Evolutionary conservation across 2,113 vertebrate species (phyloP).

Genomic region (Strix aluco): DNA sequence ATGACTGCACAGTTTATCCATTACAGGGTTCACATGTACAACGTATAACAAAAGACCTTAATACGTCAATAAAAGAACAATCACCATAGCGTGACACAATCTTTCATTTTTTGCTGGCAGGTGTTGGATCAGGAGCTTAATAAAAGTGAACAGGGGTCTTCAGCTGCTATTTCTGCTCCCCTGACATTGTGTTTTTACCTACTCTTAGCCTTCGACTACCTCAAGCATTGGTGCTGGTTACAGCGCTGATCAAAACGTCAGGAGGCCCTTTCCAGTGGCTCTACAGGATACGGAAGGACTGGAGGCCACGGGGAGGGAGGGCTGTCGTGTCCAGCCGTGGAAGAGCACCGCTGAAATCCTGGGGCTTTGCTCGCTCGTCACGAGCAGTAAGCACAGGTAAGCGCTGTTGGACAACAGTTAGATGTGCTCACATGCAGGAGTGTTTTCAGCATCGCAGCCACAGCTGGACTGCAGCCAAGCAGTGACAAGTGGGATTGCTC

Average conservation of each 20-base stretch:
- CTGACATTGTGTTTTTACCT: neutral
- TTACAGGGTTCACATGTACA: neutral
- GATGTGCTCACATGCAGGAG: neutral
- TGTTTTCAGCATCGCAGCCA: neutral
- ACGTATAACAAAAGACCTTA: neutral
- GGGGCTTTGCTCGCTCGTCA: neutral
- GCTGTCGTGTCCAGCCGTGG: neutral
- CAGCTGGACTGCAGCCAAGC: neutral
- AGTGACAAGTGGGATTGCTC: neutral
- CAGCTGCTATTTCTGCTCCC: neutral
- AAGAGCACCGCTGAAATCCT: neutral
- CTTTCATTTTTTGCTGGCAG: neutral
- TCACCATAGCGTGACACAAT: neutral
- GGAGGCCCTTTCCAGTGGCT: accelerated
- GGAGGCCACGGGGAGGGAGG: neutral
- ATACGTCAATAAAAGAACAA: neutral
- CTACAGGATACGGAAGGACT: neutral
- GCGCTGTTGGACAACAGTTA: neutral
- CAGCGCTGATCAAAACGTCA: neutral
- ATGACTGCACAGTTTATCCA: neutral
- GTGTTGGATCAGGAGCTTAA: neutral
- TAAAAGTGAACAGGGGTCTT: neutral
- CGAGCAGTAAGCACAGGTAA: neutral
- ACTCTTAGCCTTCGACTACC: neutral
- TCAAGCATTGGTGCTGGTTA: neutral